phyloP scores from a whole-genome alignment of 2,113 vertebrate species.

The Craseonycteris thonglongyai region DNA sequence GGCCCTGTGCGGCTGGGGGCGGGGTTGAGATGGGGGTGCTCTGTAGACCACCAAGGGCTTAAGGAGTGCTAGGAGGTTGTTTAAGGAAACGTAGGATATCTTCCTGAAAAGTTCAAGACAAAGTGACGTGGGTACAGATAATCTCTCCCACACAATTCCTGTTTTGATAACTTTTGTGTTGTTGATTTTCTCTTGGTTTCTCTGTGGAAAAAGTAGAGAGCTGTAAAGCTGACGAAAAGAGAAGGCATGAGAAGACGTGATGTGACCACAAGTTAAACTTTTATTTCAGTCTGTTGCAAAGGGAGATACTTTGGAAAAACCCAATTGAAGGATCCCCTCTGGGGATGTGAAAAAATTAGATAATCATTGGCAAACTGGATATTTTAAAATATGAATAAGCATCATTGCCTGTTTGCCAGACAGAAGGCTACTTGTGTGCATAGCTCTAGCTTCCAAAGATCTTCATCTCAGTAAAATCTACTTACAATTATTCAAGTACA shows the following conservation, averaged over 20 bases:
- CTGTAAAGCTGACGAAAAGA: not conserved
- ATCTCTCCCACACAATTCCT: not conserved
- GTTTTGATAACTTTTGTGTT: not conserved
- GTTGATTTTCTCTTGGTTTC: not conserved
- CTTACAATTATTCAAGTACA: not conserved
- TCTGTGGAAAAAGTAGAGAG: not conserved
- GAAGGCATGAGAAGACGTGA: not conserved
- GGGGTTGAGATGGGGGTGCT: not conserved
- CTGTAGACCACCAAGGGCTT: not conserved
- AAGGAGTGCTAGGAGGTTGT: not conserved
- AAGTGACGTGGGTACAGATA: not conserved
- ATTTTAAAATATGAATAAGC: not conserved
- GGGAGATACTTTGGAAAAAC: not conserved
- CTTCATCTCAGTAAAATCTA: not conserved
- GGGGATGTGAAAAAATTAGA: not conserved
- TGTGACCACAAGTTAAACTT: not conserved
- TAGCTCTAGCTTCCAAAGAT: not conserved
- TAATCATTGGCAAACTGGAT: not conserved
- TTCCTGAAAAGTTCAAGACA: not conserved
- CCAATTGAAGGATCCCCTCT: not conserved
- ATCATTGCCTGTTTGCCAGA: not conserved
- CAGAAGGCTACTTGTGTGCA: not conserved
- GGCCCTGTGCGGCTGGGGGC: not conserved
- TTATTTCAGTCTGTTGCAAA: not conserved
- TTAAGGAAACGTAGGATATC: not conserved